These are phyloP conservation scores for Chymomyza amoena DNA, from an alignment of 2,888 invertebrate genomes.

Conservation along the genomic window DNA sequence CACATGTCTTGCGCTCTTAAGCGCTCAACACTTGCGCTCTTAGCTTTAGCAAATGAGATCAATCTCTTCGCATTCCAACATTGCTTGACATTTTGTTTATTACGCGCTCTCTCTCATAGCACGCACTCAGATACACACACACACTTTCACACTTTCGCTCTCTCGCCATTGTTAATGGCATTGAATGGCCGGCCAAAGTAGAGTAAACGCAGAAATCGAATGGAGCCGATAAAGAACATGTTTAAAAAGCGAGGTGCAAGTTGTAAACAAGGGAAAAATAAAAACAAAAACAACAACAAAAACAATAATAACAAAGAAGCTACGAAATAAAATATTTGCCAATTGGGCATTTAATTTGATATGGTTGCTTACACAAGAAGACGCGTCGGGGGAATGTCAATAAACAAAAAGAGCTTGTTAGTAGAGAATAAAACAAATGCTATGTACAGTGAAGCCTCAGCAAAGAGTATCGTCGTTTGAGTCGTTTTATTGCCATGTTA, in stretches of 20 bases:
- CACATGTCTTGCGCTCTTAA: not conserved
- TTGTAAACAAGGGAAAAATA: conserved; percentile 39
- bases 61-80: conserved; percentile 39
- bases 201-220: not conserved
- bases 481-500: no score
- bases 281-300: conserved; percentile 11
- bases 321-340: conserved; percentile 29
- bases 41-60: not conserved
- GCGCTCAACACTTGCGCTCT: conserved; percentile 16
- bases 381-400: not conserved
- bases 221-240: conserved; percentile 25
- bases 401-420: not conserved
- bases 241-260: conserved; percentile 27
- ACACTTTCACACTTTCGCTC: not conserved
- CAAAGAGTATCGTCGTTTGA: no score
- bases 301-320: not conserved
- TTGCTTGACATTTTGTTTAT: conserved; percentile 45
- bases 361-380: conserved; percentile 49
- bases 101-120: not conserved
- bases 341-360: conserved; percentile 55
- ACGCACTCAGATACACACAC: not conserved
- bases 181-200: conserved; percentile 1
- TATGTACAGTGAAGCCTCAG: not conserved
- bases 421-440: not conserved
- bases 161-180: not conserved